A percentile compares a stretch with the other conserved stretches of the same genome.
phyloP scores from a whole-genome alignment of 2,888 invertebrate species.

The Leptogaster cylindrica region DNA sequence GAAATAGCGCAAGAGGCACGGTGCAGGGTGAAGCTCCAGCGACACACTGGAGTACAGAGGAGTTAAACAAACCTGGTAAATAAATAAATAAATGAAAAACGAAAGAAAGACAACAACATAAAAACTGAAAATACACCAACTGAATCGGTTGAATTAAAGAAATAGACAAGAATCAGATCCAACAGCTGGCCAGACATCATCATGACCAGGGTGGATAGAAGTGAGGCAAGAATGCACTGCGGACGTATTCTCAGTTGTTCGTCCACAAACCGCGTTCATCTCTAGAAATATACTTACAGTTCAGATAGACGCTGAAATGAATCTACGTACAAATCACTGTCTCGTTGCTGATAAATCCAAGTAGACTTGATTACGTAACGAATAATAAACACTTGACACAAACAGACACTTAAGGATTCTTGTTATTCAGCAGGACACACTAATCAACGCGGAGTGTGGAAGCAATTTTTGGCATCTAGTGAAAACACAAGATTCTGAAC shows the following conservation, averaged over 20 bases:
- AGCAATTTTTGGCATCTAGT: too few relatives aligned
- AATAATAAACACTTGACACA: constrained; percentile 21
- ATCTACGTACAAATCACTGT: background rate
- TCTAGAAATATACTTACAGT: too few relatives aligned
- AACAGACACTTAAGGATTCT: constrained; percentile 1
- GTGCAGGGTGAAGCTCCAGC: too few relatives aligned
- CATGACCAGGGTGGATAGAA: background rate
- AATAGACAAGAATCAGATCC: background rate
- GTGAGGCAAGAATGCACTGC: background rate
- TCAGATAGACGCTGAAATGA: too few relatives aligned
- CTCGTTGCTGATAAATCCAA: constrained; percentile 21
- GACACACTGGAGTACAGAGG: too few relatives aligned
- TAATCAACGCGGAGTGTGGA: too few relatives aligned
- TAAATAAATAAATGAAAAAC: too few relatives aligned
- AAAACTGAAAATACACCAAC: background rate
- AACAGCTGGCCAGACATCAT: background rate
- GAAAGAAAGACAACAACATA: too few relatives aligned
- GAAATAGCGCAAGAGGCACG: background rate
- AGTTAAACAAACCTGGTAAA: too few relatives aligned
- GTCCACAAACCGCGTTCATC: too few relatives aligned
- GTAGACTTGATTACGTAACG: constrained; percentile 1
- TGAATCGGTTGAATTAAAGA: background rate
- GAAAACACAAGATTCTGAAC: constrained; percentile 7
- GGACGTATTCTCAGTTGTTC: too few relatives aligned
- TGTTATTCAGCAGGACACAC: background rate